phyloP scores from a whole-genome alignment of 35 echinoderm and acorn worm genomes.

The Chiridota heheva region DNA sequence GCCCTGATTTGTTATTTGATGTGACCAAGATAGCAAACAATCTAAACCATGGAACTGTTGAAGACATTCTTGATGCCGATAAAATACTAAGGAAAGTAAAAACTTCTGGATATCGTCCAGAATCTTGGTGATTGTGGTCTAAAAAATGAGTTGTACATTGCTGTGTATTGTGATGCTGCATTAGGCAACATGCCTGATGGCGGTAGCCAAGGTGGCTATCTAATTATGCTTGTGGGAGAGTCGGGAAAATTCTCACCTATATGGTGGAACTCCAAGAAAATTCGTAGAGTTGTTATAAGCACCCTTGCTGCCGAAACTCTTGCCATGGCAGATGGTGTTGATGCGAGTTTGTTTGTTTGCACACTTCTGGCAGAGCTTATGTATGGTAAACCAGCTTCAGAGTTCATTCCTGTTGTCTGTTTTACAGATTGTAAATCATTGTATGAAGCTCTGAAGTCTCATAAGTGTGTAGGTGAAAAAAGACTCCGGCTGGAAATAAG shows the following conservation, averaged over 20 bases:
- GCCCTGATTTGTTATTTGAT: constrained; percentile 57
- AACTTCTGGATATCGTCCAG: constrained; percentile 23
- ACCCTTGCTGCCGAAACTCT: constrained; percentile 41
- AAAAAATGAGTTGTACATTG: constrained; percentile 40
- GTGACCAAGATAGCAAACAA: constrained; percentile 47
- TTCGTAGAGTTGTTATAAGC: constrained; percentile 24
- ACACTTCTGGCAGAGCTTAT: constrained; percentile 23
- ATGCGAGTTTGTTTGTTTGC: constrained; percentile 32
- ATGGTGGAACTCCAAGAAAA: constrained; percentile 49
- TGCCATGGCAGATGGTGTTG: constrained; percentile 37
- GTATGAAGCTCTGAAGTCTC: no score
- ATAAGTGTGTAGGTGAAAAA: no score
- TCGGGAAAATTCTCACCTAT: constrained; percentile 35
- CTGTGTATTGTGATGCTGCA: constrained; percentile 47
- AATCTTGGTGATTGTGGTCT: constrained; percentile 12
- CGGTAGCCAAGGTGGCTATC: constrained; percentile 51
- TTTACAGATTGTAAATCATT: constrained; percentile 46
- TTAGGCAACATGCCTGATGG: constrained; percentile 62
- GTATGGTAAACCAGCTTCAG: neutral
- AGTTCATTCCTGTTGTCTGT: neutral
- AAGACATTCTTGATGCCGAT: constrained; percentile 36
- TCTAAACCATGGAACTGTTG: constrained; percentile 35
- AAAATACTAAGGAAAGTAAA: constrained; percentile 48
- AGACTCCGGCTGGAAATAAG: no score
- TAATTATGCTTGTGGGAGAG: constrained; percentile 25